These are phyloP conservation scores for Melanocharis versteri DNA, from an alignment of 2,113 vertebrate species.

Conservation along the genomic window DNA sequence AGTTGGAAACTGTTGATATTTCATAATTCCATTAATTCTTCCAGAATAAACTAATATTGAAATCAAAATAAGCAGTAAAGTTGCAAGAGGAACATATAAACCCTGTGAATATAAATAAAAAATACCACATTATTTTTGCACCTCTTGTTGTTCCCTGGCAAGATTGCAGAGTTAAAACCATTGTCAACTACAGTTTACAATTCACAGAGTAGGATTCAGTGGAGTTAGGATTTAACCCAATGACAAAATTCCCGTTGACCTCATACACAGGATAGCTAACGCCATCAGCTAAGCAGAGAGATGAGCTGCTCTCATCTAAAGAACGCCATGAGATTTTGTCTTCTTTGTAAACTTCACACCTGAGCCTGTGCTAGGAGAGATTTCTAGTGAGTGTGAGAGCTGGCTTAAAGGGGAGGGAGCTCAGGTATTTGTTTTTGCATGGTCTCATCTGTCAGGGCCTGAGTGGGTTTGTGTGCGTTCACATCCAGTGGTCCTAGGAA, in stretches of 20 bases:
- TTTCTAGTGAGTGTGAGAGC: background rate
- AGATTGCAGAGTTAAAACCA: background rate
- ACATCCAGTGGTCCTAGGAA: background rate
- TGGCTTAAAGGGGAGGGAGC: background rate
- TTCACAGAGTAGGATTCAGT: background rate
- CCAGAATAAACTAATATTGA: background rate
- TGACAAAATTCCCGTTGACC: background rate
- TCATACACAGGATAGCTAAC: background rate
- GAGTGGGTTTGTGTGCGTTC: accelerated
- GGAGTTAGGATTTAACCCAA: background rate
- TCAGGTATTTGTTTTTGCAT: background rate
- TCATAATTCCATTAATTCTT: background rate
- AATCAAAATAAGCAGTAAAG: background rate
- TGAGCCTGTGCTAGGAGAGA: background rate
- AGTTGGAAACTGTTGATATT: background rate
- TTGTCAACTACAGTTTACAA: background rate
- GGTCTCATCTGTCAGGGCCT: background rate
- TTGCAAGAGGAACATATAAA: background rate
- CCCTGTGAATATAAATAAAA: background rate
- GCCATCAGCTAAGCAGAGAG: background rate
- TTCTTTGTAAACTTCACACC: background rate
- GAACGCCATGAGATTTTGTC: background rate
- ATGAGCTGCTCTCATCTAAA: background rate
- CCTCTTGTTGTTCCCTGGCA: background rate
- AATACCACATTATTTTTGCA: background rate